These are phyloP conservation scores for Alosa sapidissima DNA, from an alignment of 2,797 vertebrate genomes.

Conservation along the genomic window DNA sequence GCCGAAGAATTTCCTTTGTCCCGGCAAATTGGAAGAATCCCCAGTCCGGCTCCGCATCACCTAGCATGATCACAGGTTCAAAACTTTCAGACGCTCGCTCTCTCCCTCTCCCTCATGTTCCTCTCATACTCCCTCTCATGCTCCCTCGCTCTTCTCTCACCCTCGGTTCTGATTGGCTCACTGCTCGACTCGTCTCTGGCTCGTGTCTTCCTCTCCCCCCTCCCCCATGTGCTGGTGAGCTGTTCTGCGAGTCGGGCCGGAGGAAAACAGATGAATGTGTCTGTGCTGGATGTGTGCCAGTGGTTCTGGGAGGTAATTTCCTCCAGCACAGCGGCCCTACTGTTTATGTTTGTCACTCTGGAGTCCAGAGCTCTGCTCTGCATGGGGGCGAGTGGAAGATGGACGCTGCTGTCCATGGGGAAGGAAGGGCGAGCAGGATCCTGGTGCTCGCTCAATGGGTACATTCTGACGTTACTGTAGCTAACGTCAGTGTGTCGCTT, in stretches of 20 bases:
- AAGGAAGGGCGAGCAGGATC: neutral
- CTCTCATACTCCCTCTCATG: conserved; percentile 33
- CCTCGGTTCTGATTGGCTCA: conserved; percentile 12
- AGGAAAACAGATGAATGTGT: conserved; percentile 74
- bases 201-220: neutral
- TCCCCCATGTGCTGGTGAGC: conserved; percentile 34
- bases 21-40: conserved; percentile 61
- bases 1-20: conserved; percentile 61
- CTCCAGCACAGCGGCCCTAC: conserved; percentile 66
- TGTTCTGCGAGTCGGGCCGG: conserved; percentile 61
- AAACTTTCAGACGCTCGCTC: conserved; percentile 64
- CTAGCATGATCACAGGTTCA: conserved; percentile 64
- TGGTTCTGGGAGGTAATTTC: conserved; percentile 80
- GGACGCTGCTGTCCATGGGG: neutral
- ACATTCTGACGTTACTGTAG: neutral
- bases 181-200: neutral
- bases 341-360: conserved; percentile 76
- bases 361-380: conserved; percentile 50
- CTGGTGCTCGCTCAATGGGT: neutral
- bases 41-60: conserved; percentile 65
- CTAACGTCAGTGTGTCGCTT: neutral
- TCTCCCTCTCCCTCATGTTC: conserved; percentile 43
- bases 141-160: conserved; percentile 38
- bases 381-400: conserved; percentile 26
- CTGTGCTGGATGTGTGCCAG: conserved; percentile 72